Conservation (phyloP, 2,888 invertebrate genomes). For the Ectropis crepuscularia region DNA sequence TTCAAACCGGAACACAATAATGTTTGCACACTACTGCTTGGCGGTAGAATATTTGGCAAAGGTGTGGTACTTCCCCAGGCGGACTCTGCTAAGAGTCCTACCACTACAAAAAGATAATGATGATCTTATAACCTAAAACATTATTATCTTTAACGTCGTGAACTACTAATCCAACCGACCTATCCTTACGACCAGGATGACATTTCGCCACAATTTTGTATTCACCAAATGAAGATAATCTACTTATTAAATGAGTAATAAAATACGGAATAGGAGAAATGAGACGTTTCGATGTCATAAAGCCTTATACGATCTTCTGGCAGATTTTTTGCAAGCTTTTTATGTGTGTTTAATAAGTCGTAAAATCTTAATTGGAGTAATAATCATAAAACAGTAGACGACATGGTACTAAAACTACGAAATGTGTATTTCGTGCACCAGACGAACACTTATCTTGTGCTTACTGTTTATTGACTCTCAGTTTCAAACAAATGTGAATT, state of each 20-base stretch:
- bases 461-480: constrained; percentile 10
- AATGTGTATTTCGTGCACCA: constrained; percentile 14
- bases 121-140: constrained; percentile 25
- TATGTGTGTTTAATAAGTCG: constrained; percentile 33
- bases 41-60: no score
- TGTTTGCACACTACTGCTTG: no score
- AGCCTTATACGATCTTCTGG: constrained; percentile 15
- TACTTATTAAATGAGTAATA: constrained; percentile 22
- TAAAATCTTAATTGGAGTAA: constrained; percentile 27
- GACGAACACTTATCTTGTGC: not conserved
- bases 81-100: no score
- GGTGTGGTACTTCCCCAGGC: no score
- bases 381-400: constrained; percentile 22
- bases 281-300: constrained; percentile 20
- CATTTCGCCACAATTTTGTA: constrained; percentile 36
- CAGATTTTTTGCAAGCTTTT: constrained; percentile 25
- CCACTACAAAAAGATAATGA: constrained; percentile 12
- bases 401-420: constrained; percentile 16
- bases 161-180: constrained; percentile 17
- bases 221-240: constrained; percentile 21
- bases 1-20: no score
- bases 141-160: constrained; percentile 12
- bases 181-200: constrained; percentile 37
- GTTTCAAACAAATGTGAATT: not conserved
- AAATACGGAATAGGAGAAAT: constrained; percentile 26